Evolutionary conservation across 2,797 vertebrate genomes (phyloP), one percentile per base, ranked within the genome.

Genomic region (Pangasius djambal): DNA sequence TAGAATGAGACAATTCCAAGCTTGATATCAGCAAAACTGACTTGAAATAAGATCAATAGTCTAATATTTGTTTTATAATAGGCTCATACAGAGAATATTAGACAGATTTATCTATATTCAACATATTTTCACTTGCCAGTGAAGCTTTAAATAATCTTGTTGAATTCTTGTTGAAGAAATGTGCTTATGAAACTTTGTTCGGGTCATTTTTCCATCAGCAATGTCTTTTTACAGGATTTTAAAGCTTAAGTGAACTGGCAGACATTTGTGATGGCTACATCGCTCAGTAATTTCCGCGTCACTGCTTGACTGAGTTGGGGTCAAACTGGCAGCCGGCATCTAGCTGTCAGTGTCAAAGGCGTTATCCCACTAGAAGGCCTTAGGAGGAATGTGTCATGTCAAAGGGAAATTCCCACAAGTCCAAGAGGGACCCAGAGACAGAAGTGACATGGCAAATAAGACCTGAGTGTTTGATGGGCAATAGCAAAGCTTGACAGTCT

Each of bases 381-480:
- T 50, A 81, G 25, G 40, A 86, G 88, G 48, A 88, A 55, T 31
- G 34, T n/a, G 44, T 85, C 70, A 88, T 78, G 83, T 91, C 78
- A 84, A 89, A 89, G 74, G 37, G 25, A 79, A 82, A 70, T 70
- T 81, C 77, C 77, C 79, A 63, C 48, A 31, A 86, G 86, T 44
- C 65, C 77, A 77, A 85, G 65, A 31, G 85, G 57, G 55, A 65
- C 72, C 77, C 63, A 83, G 57, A 87, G 85, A 89, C 50, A 28
- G 57, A 87, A 65, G 70, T 87, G 87, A 91, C 87, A 87, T 55
- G 88, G 89, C 78, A 74, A 92, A 89, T 89, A 90, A 92, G 83
- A 83, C 78, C 67, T 28, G 44, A 22, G 50, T 79, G 50, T 83
- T 70, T 89, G 83, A 89, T 85, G 75, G 85, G 63, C 31, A 37